Evolutionary conservation across 23 tunicate species (phyloP).

Genomic region (Trididemnum nubilum): DNA sequence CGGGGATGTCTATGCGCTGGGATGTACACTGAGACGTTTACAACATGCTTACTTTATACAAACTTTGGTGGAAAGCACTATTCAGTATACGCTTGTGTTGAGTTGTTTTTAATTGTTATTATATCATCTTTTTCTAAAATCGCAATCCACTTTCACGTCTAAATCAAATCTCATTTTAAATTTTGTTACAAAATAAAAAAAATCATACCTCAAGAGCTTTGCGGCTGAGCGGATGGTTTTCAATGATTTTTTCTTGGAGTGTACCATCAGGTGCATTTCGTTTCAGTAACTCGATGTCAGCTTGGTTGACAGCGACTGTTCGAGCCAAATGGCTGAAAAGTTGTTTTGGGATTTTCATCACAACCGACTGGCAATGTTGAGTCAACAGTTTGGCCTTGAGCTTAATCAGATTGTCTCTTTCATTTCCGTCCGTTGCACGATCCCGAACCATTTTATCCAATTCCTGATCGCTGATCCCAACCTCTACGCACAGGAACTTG

Average conservation of each 20-base stretch:
- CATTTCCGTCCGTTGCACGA: constrained; percentile 20
- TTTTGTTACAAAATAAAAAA: too few relatives aligned
- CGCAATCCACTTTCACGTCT: too few relatives aligned
- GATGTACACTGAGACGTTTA: too few relatives aligned
- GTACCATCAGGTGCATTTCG: background rate
- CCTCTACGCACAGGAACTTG: constrained; percentile 12
- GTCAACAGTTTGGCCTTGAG: constrained; percentile 14
- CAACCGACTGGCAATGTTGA: constrained; percentile 15
- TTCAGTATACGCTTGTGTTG: too few relatives aligned
- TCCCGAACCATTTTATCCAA: constrained; percentile 12
- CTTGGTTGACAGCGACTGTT: constrained; percentile 26
- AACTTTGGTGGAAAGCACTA: too few relatives aligned
- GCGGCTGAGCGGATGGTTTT: constrained; percentile 1
- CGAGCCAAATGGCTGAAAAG: constrained; percentile 8
- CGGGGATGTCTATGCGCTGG: too few relatives aligned
- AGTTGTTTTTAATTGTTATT: too few relatives aligned
- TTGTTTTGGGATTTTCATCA: background rate
- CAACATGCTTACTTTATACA: too few relatives aligned
- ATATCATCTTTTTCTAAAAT: too few relatives aligned
- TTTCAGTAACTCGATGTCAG: constrained; percentile 13
- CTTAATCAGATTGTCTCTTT: background rate
- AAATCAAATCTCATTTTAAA: too few relatives aligned
- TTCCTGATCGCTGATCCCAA: background rate
- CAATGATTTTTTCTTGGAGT: background rate
- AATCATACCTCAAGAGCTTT: constrained; percentile 7